These are phyloP conservation scores for Sycobia sp. DNA, from an alignment of 1,140 invertebrate genomes.

Conservation along the genomic window DNA sequence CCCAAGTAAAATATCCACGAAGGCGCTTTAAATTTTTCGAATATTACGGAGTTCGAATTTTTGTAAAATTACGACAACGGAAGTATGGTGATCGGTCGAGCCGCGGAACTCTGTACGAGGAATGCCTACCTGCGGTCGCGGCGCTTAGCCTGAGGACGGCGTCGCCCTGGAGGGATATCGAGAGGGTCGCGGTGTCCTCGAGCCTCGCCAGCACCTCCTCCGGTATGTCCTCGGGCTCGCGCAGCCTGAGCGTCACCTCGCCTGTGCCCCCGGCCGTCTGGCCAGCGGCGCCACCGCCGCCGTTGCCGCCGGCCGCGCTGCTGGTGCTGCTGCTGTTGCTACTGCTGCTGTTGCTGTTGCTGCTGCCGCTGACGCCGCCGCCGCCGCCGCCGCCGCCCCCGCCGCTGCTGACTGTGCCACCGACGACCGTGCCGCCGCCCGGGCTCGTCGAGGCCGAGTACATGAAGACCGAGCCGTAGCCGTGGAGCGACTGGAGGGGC, in stretches of 20 bases:
- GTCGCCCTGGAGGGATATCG: slow-evolving; percentile 61
- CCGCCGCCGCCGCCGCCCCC: slow-evolving; percentile 32
- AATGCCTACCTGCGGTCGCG: slow-evolving; percentile 55
- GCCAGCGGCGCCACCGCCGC: slow-evolving; percentile 52
- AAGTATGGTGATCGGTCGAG: too few species aligned
- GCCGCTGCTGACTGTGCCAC: slow-evolving; percentile 38
- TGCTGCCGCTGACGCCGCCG: slow-evolving; percentile 45
- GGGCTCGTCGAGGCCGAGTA: slow-evolving; percentile 62
- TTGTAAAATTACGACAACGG: too few species aligned
- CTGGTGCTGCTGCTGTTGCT: background rate
- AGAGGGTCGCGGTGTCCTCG: slow-evolving; percentile 62
- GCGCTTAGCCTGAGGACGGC: slow-evolving; percentile 58
- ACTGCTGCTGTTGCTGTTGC: slow-evolving; percentile 52
- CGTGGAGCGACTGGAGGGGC: slow-evolving; percentile 62
- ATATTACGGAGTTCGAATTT: too few species aligned
- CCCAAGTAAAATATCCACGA: too few species aligned
- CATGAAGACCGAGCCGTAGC: slow-evolving; percentile 65
- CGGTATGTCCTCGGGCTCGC: slow-evolving; percentile 62
- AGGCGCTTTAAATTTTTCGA: too few species aligned
- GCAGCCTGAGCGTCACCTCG: slow-evolving; percentile 62
- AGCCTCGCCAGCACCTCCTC: slow-evolving; percentile 62
- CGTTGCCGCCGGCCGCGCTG: slow-evolving; percentile 42
- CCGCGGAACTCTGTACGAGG: too few species aligned
- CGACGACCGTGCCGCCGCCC: slow-evolving; percentile 51
- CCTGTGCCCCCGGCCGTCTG: slow-evolving; percentile 54